These are phyloP conservation scores for Chiroxiphia lanceolata DNA, from an alignment of 2,797 vertebrate species.

Conservation along the genomic window DNA sequence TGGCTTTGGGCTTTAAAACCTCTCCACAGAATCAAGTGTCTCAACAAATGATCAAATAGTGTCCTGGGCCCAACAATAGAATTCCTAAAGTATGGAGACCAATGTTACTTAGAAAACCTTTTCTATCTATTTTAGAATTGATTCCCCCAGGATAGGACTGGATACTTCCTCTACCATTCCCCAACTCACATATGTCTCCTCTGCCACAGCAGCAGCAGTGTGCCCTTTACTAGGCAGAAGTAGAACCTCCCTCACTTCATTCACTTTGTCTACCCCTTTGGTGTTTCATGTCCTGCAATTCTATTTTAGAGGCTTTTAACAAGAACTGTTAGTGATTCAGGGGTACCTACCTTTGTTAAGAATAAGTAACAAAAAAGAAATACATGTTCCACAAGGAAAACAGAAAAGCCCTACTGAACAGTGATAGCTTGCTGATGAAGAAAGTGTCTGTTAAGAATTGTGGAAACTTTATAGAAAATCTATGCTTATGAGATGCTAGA, in stretches of 20 bases:
- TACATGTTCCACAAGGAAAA: neutral
- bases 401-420: neutral
- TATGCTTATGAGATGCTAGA: neutral
- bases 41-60: slow-evolving; percentile 52
- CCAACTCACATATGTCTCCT: neutral
- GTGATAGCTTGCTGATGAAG: neutral
- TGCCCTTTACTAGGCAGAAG: neutral
- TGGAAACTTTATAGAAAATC: neutral
- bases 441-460: fast-evolving
- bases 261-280: neutral
- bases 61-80: slow-evolving; percentile 74
- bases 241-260: neutral
- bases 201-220: neutral
- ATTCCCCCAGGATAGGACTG: neutral
- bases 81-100: slow-evolving; percentile 79
- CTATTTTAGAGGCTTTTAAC: neutral
- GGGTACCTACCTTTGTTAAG: neutral
- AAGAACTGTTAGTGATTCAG: neutral
- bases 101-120: slow-evolving; percentile 64
- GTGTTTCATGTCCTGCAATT: neutral
- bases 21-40: neutral
- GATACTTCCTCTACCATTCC: neutral
- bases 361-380: neutral
- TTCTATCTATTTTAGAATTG: neutral
- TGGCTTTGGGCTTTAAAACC: neutral